Conservation (phyloP, 2,113 vertebrate species). For the Phodopus roborovskii region DNA sequence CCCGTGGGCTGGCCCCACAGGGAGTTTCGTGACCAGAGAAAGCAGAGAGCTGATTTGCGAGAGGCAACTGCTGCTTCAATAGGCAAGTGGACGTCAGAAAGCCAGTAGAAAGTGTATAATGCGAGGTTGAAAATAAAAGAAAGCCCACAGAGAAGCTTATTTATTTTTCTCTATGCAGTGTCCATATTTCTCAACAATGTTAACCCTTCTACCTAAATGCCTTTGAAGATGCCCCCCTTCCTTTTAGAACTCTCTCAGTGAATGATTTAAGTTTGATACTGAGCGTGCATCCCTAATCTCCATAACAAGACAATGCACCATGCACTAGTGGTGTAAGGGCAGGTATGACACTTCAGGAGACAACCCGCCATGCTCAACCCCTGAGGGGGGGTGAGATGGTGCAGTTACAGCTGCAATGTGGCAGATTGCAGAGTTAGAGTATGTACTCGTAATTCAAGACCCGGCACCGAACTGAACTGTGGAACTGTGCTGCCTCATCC, state of each 20-base stretch:
- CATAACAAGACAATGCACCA: neutral
- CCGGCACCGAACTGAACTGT: neutral
- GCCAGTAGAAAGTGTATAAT: neutral
- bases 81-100: neutral
- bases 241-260: neutral
- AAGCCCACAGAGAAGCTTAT: neutral
- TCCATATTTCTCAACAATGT: neutral
- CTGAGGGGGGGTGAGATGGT: neutral
- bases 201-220: neutral
- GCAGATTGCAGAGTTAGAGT: neutral
- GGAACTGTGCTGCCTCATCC: neutral
- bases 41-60: neutral
- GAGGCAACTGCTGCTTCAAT: neutral
- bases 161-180: neutral
- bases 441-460: neutral
- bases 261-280: neutral
- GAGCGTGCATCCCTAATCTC: neutral
- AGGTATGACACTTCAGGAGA: neutral
- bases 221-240: neutral
- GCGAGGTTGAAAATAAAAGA: neutral
- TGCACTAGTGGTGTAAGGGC: neutral
- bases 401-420: neutral
- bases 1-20: neutral
- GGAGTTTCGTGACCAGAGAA: neutral
- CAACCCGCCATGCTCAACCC: neutral